These are phyloP conservation scores for Corythaeola cristata DNA, from an alignment of 2,113 vertebrate species.

Conservation along the genomic window DNA sequence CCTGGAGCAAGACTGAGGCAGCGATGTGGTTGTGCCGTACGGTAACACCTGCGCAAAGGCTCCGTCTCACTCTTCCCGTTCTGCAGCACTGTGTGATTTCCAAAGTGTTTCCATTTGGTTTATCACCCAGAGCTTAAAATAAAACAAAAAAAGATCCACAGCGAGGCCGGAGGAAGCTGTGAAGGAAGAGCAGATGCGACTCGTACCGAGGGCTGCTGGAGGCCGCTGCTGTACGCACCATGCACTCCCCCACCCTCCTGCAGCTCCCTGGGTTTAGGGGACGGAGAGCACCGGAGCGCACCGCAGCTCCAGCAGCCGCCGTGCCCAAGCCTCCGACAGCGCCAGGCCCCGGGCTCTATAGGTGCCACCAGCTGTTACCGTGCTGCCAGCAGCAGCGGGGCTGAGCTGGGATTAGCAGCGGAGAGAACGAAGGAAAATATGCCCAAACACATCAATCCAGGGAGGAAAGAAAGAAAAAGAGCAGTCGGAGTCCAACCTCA, in stretches of 20 bases:
- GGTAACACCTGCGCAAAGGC: rapidly evolving
- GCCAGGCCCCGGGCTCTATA: too few relatives aligned
- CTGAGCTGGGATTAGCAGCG: rapidly evolving
- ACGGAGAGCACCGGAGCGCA: too few relatives aligned
- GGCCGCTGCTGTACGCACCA: too few relatives aligned
- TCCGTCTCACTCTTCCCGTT: rapidly evolving
- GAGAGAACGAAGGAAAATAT: background rate
- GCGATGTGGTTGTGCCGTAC: rapidly evolving
- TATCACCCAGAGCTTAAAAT: background rate
- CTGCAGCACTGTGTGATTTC: rapidly evolving
- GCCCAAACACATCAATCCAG: rapidly evolving
- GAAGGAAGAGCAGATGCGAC: too few relatives aligned
- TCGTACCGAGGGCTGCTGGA: too few relatives aligned
- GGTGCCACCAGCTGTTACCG: too few relatives aligned
- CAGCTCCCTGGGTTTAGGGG: too few relatives aligned
- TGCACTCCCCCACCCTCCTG: too few relatives aligned
- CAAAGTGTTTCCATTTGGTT: rapidly evolving
- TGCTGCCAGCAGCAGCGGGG: background rate
- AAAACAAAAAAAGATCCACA: rapidly evolving
- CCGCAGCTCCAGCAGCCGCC: too few relatives aligned
- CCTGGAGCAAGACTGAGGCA: background rate
- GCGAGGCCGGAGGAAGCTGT: rapidly evolving
- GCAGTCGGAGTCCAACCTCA: background rate
- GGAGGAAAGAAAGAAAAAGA: background rate
- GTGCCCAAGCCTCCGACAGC: too few relatives aligned